Evolutionary conservation across 2,888 invertebrate species (phyloP).

Genomic region (Zootermopsis nevadensis): DNA sequence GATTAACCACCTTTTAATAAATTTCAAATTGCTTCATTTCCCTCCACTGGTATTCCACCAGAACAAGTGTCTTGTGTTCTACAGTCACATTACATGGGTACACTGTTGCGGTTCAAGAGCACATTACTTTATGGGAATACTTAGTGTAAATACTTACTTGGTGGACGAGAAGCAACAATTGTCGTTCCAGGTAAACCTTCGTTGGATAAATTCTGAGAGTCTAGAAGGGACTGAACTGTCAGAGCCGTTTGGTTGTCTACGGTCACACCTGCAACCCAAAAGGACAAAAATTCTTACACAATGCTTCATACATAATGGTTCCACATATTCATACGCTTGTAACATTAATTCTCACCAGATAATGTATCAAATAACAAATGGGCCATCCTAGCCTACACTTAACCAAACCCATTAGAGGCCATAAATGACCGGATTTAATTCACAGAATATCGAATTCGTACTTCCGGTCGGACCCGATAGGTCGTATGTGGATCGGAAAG

Average conservation of each 20-base stretch:
- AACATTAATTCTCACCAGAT: conserved; percentile 23
- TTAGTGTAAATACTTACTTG: conserved; percentile 27
- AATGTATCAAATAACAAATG: conserved; percentile 42
- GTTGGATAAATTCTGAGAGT: conserved; percentile 45
- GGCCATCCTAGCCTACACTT: conserved; percentile 33
- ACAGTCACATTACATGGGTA: no score
- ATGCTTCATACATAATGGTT: no score
- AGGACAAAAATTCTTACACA: neutral
- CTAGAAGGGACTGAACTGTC: conserved; percentile 51
- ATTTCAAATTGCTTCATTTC: no score
- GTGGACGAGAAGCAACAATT: conserved; percentile 25
- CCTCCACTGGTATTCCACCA: no score
- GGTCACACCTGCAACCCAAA: conserved; percentile 48
- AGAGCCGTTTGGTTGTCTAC: conserved; percentile 52
- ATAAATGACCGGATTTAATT: neutral
- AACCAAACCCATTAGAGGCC: neutral
- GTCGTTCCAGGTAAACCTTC: conserved; percentile 44
- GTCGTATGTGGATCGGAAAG: neutral
- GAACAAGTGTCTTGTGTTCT: no score
- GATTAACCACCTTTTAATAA: no score
- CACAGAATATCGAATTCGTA: neutral
- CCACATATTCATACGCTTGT: no score
- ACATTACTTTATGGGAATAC: no score
- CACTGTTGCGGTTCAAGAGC: no score
- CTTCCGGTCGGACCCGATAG: neutral